Percentiles rank a stretch among this genome's conserved stretches.
Evolutionary conservation across 2,888 invertebrate species (phyloP).

Genomic region (Atrina japonica): DNA sequence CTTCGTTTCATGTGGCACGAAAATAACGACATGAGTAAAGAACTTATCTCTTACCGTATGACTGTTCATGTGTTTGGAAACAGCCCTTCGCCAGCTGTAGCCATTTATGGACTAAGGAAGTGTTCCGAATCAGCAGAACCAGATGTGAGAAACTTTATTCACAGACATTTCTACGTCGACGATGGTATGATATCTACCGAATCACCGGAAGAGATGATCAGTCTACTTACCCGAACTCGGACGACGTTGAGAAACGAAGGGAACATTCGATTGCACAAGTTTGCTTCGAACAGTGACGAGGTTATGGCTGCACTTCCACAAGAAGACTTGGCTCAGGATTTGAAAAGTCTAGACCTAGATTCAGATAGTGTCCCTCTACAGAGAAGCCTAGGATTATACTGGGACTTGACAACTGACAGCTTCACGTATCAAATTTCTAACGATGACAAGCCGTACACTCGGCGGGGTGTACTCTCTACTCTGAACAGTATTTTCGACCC

Average conservation of each 20-base stretch:
- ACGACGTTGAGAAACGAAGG: constrained; percentile 18
- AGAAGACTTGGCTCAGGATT: constrained; percentile 43
- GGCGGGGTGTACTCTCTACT: constrained; percentile 39
- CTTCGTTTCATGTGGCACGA: constrained; percentile 44
- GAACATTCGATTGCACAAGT: constrained; percentile 47
- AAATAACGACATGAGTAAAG: constrained; percentile 32
- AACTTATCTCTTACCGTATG: constrained; percentile 42
- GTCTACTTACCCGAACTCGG: constrained; percentile 34
- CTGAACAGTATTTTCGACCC: constrained; percentile 45
- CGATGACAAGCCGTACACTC: constrained; percentile 35
- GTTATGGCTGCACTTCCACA: constrained; percentile 45
- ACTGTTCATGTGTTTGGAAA: constrained; percentile 36
- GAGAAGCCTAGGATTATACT: constrained; percentile 41
- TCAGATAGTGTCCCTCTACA: constrained; percentile 33
- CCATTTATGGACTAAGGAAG: constrained; percentile 43
- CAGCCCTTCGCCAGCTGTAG: constrained; percentile 43
- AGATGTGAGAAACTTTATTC: constrained; percentile 35
- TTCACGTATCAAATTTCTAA: constrained; percentile 28
- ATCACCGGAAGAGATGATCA: constrained; percentile 25
- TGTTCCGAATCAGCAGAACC: constrained; percentile 4
- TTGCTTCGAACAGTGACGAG: constrained; percentile 44
- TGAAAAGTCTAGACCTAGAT: constrained; percentile 34
- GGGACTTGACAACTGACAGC: constrained; percentile 39
- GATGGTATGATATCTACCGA: constrained; percentile 41
- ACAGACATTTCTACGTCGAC: constrained; percentile 48